Conservation (phyloP, 2,113 vertebrate species). For the Mastomys coucha region DNA sequence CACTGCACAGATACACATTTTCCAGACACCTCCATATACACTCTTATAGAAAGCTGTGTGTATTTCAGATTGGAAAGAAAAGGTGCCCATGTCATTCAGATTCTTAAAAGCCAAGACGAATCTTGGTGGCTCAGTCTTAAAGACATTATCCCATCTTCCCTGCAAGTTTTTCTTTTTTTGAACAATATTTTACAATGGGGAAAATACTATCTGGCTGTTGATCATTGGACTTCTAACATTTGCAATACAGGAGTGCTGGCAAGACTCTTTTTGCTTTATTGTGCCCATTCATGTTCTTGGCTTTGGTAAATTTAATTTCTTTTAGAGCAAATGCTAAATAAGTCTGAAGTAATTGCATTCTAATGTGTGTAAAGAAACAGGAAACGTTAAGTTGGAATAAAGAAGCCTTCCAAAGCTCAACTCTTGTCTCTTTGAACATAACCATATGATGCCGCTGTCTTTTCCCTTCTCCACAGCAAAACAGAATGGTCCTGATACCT, state of each 20-base stretch:
- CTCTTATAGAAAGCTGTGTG: neutral
- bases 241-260: neutral
- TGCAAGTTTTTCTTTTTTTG: neutral
- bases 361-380: constrained; percentile 50
- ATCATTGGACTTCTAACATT: neutral
- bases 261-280: constrained; percentile 37
- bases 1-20: neutral
- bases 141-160: constrained; percentile 2
- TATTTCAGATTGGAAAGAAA: constrained; percentile 38
- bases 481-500: neutral
- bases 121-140: neutral
- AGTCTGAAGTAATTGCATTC: constrained; percentile 71
- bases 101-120: constrained; percentile 38
- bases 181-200: constrained; percentile 31
- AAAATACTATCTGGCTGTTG: constrained; percentile 42
- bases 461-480: constrained; percentile 16
- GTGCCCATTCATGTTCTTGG: constrained; percentile 31
- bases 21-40: neutral
- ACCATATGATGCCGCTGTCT: neutral
- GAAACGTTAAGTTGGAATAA: constrained; percentile 30
- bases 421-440: constrained; percentile 48
- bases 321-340: constrained; percentile 72
- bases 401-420: constrained; percentile 53
- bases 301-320: constrained; percentile 61
- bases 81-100: neutral